These are phyloP conservation scores for Orchesella cincta DNA, from an alignment of 1,140 invertebrate species.

Conservation along the genomic window DNA sequence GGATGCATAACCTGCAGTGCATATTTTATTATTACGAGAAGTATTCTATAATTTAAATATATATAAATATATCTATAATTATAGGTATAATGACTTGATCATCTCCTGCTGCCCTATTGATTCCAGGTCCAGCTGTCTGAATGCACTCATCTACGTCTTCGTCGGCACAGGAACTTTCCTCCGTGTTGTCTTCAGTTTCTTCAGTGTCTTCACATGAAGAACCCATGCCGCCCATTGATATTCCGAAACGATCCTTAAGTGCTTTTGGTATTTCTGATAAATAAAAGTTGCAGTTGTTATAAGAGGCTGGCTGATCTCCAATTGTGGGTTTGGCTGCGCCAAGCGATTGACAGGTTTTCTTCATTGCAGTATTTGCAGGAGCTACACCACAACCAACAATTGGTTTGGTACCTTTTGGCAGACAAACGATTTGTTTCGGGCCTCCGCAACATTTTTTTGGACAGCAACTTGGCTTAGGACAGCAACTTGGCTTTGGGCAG, in stretches of 20 bases:
- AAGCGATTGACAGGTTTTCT: no score
- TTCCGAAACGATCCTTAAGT: not conserved
- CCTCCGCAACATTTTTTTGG: not conserved
- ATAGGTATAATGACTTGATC: no score
- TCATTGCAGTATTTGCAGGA: not conserved
- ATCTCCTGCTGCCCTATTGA: constrained; percentile 29
- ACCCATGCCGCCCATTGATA: no score
- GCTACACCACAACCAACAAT: not conserved
- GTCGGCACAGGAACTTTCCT: not conserved
- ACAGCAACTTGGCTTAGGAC: no score
- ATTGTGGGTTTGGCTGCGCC: not conserved
- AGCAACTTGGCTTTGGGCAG: not conserved
- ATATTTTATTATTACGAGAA: no score
- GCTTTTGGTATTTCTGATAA: constrained; percentile 32
- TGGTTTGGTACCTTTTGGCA: constrained; percentile 31
- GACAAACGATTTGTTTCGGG: constrained; percentile 18
- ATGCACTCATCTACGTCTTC: not conserved
- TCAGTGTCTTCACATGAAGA: not conserved
- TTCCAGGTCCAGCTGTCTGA: no score
- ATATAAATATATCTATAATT: no score
- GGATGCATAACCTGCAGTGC: constrained; percentile 26
- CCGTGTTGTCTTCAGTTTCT: constrained; percentile 8
- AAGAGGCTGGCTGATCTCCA: constrained; percentile 30
- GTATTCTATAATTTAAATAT: no score
- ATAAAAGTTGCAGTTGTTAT: constrained; percentile 43